Conservation (phyloP, 2,797 vertebrate genomes). For the Catamblyrhynchus diadema region DNA sequence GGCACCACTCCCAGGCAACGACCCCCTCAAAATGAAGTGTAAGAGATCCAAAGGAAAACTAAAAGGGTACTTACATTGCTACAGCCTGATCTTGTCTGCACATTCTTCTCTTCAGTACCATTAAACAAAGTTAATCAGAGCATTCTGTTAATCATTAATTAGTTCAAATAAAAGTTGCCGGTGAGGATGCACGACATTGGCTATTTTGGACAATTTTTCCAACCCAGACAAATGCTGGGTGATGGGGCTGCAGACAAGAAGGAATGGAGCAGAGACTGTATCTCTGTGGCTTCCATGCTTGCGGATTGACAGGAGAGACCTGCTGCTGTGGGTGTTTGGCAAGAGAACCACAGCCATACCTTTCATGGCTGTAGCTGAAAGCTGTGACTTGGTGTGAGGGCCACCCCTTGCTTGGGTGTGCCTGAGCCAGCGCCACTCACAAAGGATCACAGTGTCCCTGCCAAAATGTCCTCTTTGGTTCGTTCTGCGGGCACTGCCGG, state of each 20-base stretch:
- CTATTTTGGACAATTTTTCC: neutral
- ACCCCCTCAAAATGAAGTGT: neutral
- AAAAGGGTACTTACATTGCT: slow-evolving; percentile 13
- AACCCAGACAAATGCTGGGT: neutral
- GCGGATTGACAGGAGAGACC: fast-evolving
- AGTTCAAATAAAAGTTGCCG: slow-evolving; percentile 6
- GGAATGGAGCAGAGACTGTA: fast-evolving
- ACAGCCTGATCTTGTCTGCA: neutral
- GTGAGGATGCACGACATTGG: neutral
- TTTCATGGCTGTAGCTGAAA: fast-evolving
- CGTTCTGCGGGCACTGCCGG: fast-evolving
- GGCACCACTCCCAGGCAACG: fast-evolving
- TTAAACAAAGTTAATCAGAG: neutral
- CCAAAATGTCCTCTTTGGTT: fast-evolving
- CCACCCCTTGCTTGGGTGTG: neutral
- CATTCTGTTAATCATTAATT: slow-evolving; percentile 29
- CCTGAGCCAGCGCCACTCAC: neutral
- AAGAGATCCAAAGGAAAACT: neutral
- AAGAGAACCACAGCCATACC: neutral
- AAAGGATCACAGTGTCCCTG: fast-evolving
- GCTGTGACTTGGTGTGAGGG: neutral
- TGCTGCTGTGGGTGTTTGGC: neutral
- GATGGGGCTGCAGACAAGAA: neutral
- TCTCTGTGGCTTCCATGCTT: neutral
- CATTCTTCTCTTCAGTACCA: neutral